phyloP scores from a whole-genome alignment of 2,888 invertebrate genomes.

The Microctonus aethiopoides region DNA sequence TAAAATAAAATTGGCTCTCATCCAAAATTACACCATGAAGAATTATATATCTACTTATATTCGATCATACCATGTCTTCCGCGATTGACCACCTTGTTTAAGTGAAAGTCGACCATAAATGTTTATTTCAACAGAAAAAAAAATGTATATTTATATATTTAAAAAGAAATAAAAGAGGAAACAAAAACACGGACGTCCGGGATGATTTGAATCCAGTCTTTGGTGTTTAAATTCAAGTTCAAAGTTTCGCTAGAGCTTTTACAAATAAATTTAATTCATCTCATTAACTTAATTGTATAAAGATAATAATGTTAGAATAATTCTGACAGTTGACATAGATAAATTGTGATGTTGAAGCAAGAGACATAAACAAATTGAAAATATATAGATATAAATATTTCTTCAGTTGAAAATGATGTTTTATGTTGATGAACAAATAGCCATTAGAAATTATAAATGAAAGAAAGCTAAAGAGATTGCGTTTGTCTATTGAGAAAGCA shows the following conservation, averaged over 20 bases:
- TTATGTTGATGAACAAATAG: background rate
- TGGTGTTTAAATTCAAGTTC: constrained; percentile 18
- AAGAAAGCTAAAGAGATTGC: constrained; percentile 11
- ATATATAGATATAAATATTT: no score
- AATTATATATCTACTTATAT: constrained; percentile 14
- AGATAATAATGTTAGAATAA: background rate
- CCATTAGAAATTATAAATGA: constrained; percentile 2
- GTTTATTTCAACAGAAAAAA: background rate
- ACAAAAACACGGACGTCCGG: background rate
- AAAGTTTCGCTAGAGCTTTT: constrained; percentile 12
- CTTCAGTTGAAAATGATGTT: background rate
- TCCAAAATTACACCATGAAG: no score
- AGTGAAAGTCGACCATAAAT: constrained; percentile 29
- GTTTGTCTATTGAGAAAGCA: constrained; percentile 15
- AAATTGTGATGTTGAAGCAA: background rate
- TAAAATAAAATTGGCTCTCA: background rate
- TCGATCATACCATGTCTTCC: constrained; percentile 4
- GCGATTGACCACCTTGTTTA: constrained; percentile 12
- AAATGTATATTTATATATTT: background rate
- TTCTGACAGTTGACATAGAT: background rate
- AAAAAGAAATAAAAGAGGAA: constrained; percentile 4
- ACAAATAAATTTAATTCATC: background rate
- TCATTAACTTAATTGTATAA: background rate
- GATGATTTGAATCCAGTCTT: constrained; percentile 9
- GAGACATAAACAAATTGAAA: background rate